Conservation (phyloP, 2,888 invertebrate genomes). For the Drosophila neutralis region DNA sequence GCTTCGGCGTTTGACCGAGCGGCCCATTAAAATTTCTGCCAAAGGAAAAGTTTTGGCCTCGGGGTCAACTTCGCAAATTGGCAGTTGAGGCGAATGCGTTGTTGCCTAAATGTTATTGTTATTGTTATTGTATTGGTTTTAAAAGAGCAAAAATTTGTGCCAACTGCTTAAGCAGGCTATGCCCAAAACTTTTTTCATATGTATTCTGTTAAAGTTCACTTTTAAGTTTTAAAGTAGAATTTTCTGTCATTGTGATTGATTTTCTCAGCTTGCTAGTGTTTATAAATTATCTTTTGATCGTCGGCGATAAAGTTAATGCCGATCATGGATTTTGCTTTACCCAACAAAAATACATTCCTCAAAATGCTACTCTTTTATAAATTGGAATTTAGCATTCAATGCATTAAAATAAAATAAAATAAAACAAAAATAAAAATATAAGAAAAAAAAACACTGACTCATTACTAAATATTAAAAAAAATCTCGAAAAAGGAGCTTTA, state of each 20-base stretch:
- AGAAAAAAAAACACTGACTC: background rate
- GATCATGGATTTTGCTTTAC: background rate
- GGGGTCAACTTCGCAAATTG: conserved; percentile 57
- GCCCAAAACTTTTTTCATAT: background rate
- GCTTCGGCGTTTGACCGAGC: conserved; percentile 32
- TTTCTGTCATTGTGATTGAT: conserved; percentile 20
- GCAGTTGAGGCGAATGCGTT: conserved; percentile 52
- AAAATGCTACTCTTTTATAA: too few relatives aligned
- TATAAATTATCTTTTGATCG: background rate
- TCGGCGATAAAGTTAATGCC: conserved; percentile 20
- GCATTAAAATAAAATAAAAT: background rate
- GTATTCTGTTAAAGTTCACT: background rate
- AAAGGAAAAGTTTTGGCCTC: conserved; percentile 34
- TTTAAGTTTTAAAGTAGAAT: conserved; percentile 4
- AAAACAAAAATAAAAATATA: too few relatives aligned
- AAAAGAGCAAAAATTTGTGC: background rate
- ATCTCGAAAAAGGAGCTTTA: background rate
- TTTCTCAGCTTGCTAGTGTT: conserved; percentile 3
- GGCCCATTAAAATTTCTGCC: conserved; percentile 64
- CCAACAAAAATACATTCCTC: background rate
- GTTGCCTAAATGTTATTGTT: conserved; percentile 52
- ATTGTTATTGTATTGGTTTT: conserved; percentile 52
- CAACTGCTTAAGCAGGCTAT: conserved; percentile 11
- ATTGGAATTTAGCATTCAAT: background rate
- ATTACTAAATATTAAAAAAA: background rate